Evolutionary conservation across 1,140 invertebrate genomes (phyloP).

Genomic region (Microplitis demolitor): DNA sequence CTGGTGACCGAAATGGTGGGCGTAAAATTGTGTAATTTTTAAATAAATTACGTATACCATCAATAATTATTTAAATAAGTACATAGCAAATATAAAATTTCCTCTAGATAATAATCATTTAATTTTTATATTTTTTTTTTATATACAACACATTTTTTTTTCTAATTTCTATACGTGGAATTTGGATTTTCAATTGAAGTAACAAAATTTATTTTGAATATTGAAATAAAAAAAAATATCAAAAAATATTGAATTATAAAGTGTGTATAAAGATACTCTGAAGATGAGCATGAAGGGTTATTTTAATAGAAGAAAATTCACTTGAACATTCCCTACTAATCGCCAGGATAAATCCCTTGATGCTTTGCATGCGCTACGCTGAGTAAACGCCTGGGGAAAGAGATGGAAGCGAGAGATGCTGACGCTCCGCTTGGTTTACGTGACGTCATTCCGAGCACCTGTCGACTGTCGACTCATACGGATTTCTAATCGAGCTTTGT

Average conservation of each 20-base stretch:
- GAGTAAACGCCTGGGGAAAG: slow-evolving; percentile 4
- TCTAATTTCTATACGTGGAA: no score
- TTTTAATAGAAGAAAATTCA: slow-evolving; percentile 6
- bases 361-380: slow-evolving; percentile 30
- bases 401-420: neutral
- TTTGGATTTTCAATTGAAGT: no score
- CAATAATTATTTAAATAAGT: no score
- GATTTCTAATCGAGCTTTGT: slow-evolving; percentile 18
- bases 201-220: neutral
- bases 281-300: slow-evolving; percentile 3
- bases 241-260: neutral
- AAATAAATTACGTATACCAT: no score
- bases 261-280: neutral
- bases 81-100: no score
- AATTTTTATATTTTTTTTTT: no score
- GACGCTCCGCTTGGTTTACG: slow-evolving; percentile 29
- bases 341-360: slow-evolving; percentile 30
- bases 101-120: no score
- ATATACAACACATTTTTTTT: no score
- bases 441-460: slow-evolving; percentile 40
- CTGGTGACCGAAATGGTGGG: no score
- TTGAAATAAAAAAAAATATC: neutral
- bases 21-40: no score
- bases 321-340: slow-evolving; percentile 33
- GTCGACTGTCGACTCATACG: slow-evolving; percentile 24